Evolutionary conservation across 2,888 invertebrate species (phyloP).

Genomic region (Epicampocera succincta): DNA sequence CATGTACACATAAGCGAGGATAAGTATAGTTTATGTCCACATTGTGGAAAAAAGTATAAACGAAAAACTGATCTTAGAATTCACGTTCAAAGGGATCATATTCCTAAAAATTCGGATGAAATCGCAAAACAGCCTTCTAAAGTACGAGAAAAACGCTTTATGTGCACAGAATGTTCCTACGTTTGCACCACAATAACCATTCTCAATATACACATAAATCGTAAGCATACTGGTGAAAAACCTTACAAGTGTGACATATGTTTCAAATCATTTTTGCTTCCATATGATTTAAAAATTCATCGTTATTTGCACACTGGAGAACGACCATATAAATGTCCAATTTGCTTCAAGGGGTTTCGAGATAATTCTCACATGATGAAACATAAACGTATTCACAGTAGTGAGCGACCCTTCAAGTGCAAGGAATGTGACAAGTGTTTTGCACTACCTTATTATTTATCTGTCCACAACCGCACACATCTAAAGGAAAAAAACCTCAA

Average conservation of each 20-base stretch:
- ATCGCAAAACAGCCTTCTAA: constrained; percentile 28
- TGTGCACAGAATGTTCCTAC: constrained; percentile 63
- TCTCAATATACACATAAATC: constrained; percentile 63
- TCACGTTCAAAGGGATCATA: constrained; percentile 50
- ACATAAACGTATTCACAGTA: constrained; percentile 57
- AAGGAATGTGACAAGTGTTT: constrained; percentile 60
- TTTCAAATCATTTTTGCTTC: constrained; percentile 51
- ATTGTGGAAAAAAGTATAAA: constrained; percentile 63
- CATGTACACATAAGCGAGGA: constrained; percentile 60
- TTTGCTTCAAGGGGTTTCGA: constrained; percentile 78
- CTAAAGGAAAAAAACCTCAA: constrained; percentile 49
- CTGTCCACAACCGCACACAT: constrained; percentile 57
- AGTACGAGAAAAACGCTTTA: constrained; percentile 62
- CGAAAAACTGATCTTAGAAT: constrained; percentile 40
- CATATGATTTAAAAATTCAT: constrained; percentile 83
- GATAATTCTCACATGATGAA: constrained; percentile 58
- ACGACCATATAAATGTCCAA: constrained; percentile 85
- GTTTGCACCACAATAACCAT: constrained; percentile 57
- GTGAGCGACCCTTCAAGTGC: constrained; percentile 54
- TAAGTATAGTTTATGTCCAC: constrained; percentile 60
- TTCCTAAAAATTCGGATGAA: neutral
- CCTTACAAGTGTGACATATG: constrained; percentile 66
- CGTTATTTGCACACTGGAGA: constrained; percentile 86
- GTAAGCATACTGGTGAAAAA: constrained; percentile 67
- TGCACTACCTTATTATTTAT: constrained; percentile 57